Conservation (phyloP, 2,113 vertebrate genomes). For the Corythornis vintsioides region DNA sequence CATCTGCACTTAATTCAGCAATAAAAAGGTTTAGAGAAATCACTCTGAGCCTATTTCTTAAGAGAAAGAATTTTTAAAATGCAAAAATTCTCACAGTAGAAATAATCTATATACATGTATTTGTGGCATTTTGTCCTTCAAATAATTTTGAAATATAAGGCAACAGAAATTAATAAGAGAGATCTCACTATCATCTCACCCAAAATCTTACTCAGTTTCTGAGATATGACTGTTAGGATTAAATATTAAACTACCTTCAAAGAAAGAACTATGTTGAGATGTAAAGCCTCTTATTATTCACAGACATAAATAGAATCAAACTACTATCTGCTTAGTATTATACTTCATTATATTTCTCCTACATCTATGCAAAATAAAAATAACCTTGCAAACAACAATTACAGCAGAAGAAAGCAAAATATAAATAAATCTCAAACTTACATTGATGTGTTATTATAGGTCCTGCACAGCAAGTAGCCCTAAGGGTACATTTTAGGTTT, state of each 20-base stretch:
- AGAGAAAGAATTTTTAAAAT: conserved; percentile 57
- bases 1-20: conserved; percentile 70
- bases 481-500: conserved; percentile 72
- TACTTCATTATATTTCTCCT: conserved; percentile 16
- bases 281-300: conserved; percentile 33
- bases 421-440: conserved; percentile 76
- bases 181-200: neutral
- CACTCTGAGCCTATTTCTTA: conserved; percentile 64
- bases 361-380: conserved; percentile 58
- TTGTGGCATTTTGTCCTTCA: conserved; percentile 50
- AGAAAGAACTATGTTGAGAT: neutral
- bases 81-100: conserved; percentile 56
- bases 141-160: conserved; percentile 62
- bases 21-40: conserved; percentile 73
- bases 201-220: conserved; percentile 16
- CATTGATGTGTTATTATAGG: conserved; percentile 73
- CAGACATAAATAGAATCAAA: conserved; percentile 56
- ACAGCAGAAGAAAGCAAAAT: conserved; percentile 49
- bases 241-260: conserved; percentile 47
- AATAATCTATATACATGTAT: neutral
- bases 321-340: conserved; percentile 42
- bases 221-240: conserved; percentile 28
- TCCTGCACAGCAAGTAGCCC: conserved; percentile 71
- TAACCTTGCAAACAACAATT: conserved; percentile 40
- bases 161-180: conserved; percentile 39